Base-by-base conservation (phyloP, 2,113 vertebrate species). In the Tympanuchus pallidicinctus region DNA sequence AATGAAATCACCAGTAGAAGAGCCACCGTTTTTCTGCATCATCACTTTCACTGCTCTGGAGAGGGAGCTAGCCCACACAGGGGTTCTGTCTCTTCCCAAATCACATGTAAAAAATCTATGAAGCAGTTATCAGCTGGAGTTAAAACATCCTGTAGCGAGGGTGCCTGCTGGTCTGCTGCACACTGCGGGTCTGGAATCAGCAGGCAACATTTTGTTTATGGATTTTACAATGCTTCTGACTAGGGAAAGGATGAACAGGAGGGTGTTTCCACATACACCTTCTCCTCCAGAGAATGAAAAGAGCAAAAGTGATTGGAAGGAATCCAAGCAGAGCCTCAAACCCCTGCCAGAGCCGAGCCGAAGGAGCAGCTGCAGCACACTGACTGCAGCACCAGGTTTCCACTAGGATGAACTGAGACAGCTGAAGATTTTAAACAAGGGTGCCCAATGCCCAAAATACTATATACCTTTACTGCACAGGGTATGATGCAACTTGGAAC, bases 81-180 rank as follows among this genome's bases (percentile, higher is more conserved):
- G 7, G 42, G 13, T 72, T 48, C 25, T 2, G 19, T 8, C 79
- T 61, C 79, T 78, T 32, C 69, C 34, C 72, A 81, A 6, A 81
- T 43, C 69, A 21, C 72, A 64, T 42, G 61, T 86, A 52, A 89
- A 54, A 94, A 97, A 36, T 81, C 82, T 88, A 60, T 43, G 67
- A 69, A 89, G 84, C 91, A 92, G 66, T 83, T 89, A 94, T 75
- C 82, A 91, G n/a, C 79, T 59, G 43, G 32, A 92, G 57, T 30
- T 94, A 60, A 86, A 95, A 19, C 47, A 69, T 86, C 88, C 67
- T 63, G 45, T 78, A 85, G 19, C 28, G n/a, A 77, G 30, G 14
- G 56, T 76, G 71, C 81, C 71, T 83, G 69, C 76, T 86, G 65
- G 70, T 80, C 34, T 61, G 52, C 65, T 80, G 43, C 4, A 3